Conservation (phyloP, 2,113 vertebrate species). For the Hoplias malabaricus region DNA sequence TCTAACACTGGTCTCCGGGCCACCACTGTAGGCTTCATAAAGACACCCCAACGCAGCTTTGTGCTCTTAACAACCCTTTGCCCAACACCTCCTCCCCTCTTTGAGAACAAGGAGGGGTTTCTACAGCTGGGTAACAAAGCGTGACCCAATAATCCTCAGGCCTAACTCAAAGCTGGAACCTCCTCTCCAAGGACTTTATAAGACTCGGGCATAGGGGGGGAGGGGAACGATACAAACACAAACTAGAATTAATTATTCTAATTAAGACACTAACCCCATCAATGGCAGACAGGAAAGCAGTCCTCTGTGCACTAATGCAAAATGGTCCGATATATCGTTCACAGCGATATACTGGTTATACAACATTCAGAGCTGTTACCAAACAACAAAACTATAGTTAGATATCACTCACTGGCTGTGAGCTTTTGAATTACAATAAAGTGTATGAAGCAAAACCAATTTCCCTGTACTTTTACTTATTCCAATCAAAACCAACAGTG, state of each 20-base stretch:
- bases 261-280: constrained; percentile 64
- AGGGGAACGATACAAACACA: constrained; percentile 57
- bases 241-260: constrained; percentile 73
- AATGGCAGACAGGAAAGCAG: not conserved
- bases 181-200: constrained; percentile 73
- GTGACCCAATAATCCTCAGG: constrained; percentile 80
- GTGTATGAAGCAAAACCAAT: no score
- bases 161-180: constrained; percentile 71
- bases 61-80: constrained; percentile 54
- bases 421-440: no score
- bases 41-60: constrained; percentile 51
- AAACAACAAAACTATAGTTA: no score
- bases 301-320: not conserved
- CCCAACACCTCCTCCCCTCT: constrained; percentile 48
- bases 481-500: no score
- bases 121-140: constrained; percentile 81
- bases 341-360: not conserved
- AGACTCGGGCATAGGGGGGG: constrained; percentile 53
- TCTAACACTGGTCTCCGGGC: constrained; percentile 35
- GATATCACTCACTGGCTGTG: no score
- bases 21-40: constrained; percentile 39
- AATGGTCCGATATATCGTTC: not conserved
- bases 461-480: no score
- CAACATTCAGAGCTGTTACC: not conserved
- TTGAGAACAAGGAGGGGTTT: constrained; percentile 71